Percentiles rank a stretch among this genome's conserved stretches.
phyloP scores from a whole-genome alignment of 53 echinoderm and acorn worm species.

The Hippasteria phrygiana region DNA sequence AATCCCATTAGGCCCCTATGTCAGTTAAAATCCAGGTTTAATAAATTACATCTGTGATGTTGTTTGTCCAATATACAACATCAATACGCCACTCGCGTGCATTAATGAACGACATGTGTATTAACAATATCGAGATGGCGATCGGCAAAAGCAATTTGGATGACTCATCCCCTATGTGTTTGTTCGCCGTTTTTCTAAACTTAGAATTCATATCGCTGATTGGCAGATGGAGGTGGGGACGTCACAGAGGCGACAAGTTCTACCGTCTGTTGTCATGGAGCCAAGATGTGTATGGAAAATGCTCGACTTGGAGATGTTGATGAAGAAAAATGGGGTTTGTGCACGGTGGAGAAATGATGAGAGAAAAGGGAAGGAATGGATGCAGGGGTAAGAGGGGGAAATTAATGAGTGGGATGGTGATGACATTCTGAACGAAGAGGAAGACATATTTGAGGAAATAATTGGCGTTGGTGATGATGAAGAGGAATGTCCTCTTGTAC shows the following conservation, averaged over 20 bases:
- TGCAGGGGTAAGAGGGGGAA: background rate
- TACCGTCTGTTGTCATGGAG: constrained; percentile 47
- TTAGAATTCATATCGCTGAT: constrained; percentile 31
- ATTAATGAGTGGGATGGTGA: background rate
- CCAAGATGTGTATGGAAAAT: background rate
- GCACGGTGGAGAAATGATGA: background rate
- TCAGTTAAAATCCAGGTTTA: background rate
- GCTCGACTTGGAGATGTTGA: background rate
- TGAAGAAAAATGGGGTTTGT: background rate
- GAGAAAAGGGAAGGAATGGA: constrained; percentile 4
- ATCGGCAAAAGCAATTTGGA: background rate
- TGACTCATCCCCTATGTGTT: constrained; percentile 32
- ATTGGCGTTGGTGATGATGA: no score
- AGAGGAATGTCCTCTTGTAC: no score
- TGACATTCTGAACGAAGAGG: background rate
- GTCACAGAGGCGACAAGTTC: background rate
- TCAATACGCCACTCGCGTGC: background rate
- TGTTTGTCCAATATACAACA: background rate
- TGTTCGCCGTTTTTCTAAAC: constrained; percentile 22
- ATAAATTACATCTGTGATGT: background rate
- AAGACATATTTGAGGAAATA: no score
- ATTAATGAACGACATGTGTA: background rate
- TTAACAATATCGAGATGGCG: constrained; percentile 10
- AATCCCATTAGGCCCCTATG: background rate
- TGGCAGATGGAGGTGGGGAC: constrained; percentile 8